Conservation (phyloP, 1,140 invertebrate species). For the Pseudoatta argentina region DNA sequence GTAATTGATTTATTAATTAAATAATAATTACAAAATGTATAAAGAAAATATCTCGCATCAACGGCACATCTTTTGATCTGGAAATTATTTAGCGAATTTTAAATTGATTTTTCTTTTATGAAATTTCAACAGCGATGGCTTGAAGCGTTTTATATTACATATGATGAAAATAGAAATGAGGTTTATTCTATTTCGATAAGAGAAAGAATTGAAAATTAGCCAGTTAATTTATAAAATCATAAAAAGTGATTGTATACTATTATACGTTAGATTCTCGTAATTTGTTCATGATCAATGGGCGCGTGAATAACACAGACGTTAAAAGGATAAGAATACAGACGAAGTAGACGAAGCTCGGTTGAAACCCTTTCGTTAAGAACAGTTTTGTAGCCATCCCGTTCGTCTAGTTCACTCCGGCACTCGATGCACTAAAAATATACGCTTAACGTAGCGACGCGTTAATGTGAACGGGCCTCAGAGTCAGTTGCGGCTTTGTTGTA, state of each 20-base stretch:
- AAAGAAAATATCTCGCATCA: not conserved
- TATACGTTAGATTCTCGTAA: not conserved
- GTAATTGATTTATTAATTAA: not conserved
- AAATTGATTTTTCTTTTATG: not conserved
- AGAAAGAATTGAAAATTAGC: not conserved
- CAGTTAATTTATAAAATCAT: not conserved
- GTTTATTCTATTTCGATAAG: not conserved
- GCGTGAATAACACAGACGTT: not conserved
- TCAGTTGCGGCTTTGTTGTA: conserved; percentile 37
- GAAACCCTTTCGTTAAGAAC: conserved; percentile 32
- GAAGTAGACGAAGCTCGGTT: not conserved
- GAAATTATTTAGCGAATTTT: not conserved
- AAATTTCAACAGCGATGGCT: not conserved
- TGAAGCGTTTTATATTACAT: not conserved
- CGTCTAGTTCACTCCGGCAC: conserved; percentile 18
- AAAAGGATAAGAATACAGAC: not conserved
- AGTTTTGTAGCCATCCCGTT: conserved; percentile 6
- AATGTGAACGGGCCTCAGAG: conserved; percentile 17
- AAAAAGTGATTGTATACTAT: not conserved
- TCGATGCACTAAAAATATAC: conserved; percentile 52
- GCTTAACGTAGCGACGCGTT: conserved; percentile 43
- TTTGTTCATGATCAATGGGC: not conserved
- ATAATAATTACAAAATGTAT: not conserved
- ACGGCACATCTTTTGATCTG: not conserved
- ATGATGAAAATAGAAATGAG: not conserved